Base-by-base conservation (phyloP, 2,888 invertebrate species). In the Emmelina monodactyla region DNA sequence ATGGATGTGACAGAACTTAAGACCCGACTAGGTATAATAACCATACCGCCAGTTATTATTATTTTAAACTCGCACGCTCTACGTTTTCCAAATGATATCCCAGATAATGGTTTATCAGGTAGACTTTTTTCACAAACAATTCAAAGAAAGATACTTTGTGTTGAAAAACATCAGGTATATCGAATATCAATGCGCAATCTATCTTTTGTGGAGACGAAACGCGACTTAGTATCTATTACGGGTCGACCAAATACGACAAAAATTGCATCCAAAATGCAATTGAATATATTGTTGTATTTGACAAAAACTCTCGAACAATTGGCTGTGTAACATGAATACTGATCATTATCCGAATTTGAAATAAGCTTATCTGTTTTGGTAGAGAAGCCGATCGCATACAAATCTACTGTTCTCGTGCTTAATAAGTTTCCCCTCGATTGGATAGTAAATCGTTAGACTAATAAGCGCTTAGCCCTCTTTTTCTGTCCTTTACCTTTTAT, bases 261-360 rank as follows among this genome's bases (percentile, higher is more conserved):
- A 66, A 75, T 71, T 66, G 68, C 62, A 59, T 46, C 55, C 62
- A 63, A 70, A 76, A 71, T 60, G 72, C 70, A 75, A 73, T 73
- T 62, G 72, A 62, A 79, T 73, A 59, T 66, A 65, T 64, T 47
- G 46, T 42, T 35, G 53, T 49, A 49, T 49, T 41, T 45, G 61
- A 53, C 66, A 73, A 68, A 59, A 61, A 63, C 51, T 42, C 52
- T 49, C 59, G 61, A 57, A 76, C 75, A 71, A 78, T 78, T 70
- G 66, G 52, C 52, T 57, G 46, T 60, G 76, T 62, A 69, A 70
- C 66, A 53, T 63, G 71, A 76, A 75, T 71, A 68, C 68, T 50
- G 79, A 79, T 79, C 62, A 68, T 75, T 78, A 78, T 79, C 78
- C 45, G 53, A 57, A 53, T 56, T 64, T 61, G 47, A 55, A 58